Evolutionary conservation across 2,797 vertebrate species (phyloP), one percentile per base, ranked within the genome.

Genomic region (Chrysocyon brachyurus): DNA sequence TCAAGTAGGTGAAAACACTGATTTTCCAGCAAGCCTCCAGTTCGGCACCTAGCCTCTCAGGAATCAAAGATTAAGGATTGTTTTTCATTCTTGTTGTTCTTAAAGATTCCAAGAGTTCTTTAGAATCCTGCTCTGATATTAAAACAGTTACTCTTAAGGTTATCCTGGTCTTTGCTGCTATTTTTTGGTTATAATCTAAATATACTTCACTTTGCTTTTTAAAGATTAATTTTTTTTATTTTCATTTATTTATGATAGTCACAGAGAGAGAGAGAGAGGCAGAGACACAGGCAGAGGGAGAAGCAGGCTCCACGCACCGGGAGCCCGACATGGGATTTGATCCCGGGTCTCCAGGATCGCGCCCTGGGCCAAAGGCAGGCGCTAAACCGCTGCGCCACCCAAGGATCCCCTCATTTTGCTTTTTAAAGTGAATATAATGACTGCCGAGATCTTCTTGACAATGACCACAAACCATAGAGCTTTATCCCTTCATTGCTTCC

Each of bases 111-210:
- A 78, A 54, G 70, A 46, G 15, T 72, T 89, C 78, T 63, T 93
- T 83, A 78, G 90, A 91, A 26, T 70, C 68, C 49, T n/a, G 40
- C 28, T 88, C 40, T 92, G 61, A 90, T 82, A 82, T 73, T 87
- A 90, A 78, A 94, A 70, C 72, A 87, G 26, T 72, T 90, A 52
- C 28, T 90, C 28, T 72, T 52, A 54, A 64, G 59, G 22, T 46
- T 59, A 75, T 83, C 40, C 15, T 92, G 68, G 40, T 68, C 10
- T 57, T 66, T 57, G 40, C 40, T 46, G 40, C 56, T 72, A 19
- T 75, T 31, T 49, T 52, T 46, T 66, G 72, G 17, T 83, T 49
- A 36, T 70, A 36, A 85, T 81, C 81, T 33, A 93, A 85, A n/a
- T 85, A 52, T 49, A 54, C 54, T 95, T 94, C 52, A 84, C 52